phyloP scores from a whole-genome alignment of 2,797 vertebrate genomes.

The Hafferia zeledoni region DNA sequence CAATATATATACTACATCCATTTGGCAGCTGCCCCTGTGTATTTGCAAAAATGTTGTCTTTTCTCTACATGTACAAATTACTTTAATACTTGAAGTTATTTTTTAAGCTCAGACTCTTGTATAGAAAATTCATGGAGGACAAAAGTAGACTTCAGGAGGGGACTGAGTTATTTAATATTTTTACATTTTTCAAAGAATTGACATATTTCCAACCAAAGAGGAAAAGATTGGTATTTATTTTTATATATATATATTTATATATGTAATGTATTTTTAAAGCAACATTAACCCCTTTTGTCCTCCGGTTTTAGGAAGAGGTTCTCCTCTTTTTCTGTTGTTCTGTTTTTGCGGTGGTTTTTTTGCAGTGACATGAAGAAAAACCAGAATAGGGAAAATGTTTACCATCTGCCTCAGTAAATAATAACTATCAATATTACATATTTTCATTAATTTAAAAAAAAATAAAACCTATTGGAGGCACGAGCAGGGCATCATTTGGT shows the following conservation, averaged over 20 bases:
- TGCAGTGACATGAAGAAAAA: slow-evolving; percentile 77
- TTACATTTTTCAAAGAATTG: slow-evolving; percentile 80
- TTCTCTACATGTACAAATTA: slow-evolving; percentile 85
- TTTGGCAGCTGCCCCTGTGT: slow-evolving; percentile 85
- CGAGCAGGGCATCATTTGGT: slow-evolving; percentile 70
- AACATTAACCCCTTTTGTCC: slow-evolving; percentile 85
- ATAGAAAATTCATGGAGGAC: slow-evolving; percentile 85
- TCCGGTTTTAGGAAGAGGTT: slow-evolving; percentile 78
- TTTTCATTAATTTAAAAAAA: slow-evolving; percentile 85
- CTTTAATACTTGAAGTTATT: slow-evolving; percentile 82
- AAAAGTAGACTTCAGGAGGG: slow-evolving; percentile 80
- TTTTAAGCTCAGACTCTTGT: slow-evolving; percentile 81
- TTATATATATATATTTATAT: slow-evolving; percentile 82
- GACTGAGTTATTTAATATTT: slow-evolving; percentile 67
- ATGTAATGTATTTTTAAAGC: slow-evolving; percentile 83
- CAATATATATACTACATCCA: slow-evolving; percentile 86
- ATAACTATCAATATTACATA: slow-evolving; percentile 87
- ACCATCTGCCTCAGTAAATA: slow-evolving; percentile 84
- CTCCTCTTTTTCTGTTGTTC: slow-evolving; percentile 34
- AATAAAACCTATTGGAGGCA: slow-evolving; percentile 79
- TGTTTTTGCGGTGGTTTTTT: slow-evolving; percentile 13
- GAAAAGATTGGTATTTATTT: slow-evolving; percentile 79
- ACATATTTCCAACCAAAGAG: slow-evolving; percentile 80
- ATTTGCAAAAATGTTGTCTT: slow-evolving; percentile 82
- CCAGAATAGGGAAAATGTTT: slow-evolving; percentile 80